Evolutionary conservation across 1,140 invertebrate species (phyloP).

Genomic region (Chironomus striatipennis): DNA sequence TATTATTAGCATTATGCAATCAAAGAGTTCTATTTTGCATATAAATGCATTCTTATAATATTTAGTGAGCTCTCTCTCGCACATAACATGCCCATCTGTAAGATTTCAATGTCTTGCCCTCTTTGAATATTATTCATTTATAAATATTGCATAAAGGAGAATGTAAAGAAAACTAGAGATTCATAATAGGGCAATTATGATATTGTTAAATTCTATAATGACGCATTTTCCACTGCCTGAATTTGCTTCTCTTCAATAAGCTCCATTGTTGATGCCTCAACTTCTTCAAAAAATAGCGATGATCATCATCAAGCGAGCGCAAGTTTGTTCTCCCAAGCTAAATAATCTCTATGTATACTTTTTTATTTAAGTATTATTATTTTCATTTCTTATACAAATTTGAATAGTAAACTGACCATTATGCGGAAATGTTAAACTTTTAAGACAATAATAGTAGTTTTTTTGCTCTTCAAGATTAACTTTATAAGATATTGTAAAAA

Average conservation of each 20-base stretch:
- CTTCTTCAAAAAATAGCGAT: neutral
- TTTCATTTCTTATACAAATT: neutral
- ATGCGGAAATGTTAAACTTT: neutral
- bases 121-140: too few relatives aligned
- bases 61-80: too few relatives aligned
- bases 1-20: too few relatives aligned
- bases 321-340: neutral
- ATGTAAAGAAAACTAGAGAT: neutral
- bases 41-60: too few relatives aligned
- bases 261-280: too few relatives aligned
- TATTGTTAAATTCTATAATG: neutral
- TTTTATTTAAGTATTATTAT: neutral
- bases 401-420: neutral
- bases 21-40: too few relatives aligned
- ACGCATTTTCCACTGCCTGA: too few relatives aligned
- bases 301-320: neutral
- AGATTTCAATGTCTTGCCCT: too few relatives aligned
- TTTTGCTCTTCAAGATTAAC: slow-evolving; percentile 2
- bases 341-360: neutral
- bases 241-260: too few relatives aligned
- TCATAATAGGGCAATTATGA: slow-evolving; percentile 2
- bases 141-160: neutral
- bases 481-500: neutral
- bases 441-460: slow-evolving; percentile 1
- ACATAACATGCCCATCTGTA: too few relatives aligned